Conservation (phyloP, 2,113 vertebrate genomes). For the Ursus arctos region DNA sequence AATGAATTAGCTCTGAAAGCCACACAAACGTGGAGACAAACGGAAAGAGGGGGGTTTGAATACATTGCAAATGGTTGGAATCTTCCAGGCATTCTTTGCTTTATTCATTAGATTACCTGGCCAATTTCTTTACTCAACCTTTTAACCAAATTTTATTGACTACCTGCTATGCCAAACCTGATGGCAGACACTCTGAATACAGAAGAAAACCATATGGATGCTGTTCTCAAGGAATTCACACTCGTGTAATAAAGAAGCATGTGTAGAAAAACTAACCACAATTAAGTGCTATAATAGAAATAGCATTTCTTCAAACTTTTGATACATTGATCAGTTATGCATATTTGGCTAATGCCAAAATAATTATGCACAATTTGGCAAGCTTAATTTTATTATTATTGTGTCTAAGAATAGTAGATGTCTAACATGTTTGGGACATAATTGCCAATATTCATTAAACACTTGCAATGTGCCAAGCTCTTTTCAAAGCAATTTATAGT, state of each 20-base stretch:
- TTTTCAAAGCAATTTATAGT: background rate
- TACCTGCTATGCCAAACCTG: background rate
- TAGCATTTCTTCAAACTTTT: background rate
- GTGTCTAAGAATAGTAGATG: rapidly evolving
- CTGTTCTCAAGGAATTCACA: background rate
- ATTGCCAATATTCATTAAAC: background rate
- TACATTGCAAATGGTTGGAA: background rate
- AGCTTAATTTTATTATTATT: background rate
- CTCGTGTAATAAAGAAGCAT: background rate
- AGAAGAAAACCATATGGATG: background rate
- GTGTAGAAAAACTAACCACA: background rate
- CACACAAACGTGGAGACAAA: background rate
- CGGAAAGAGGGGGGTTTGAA: background rate
- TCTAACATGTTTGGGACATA: background rate
- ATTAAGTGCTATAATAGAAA: background rate
- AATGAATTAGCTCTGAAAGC: constrained; percentile 50
- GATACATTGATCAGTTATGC: background rate
- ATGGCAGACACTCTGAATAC: background rate
- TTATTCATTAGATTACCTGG: constrained; percentile 8
- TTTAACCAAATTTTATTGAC: constrained; percentile 24
- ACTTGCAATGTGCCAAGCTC: background rate
- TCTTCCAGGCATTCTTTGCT: background rate
- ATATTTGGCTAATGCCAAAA: constrained; percentile 24
- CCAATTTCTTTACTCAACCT: background rate
- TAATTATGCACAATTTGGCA: background rate